These are phyloP conservation scores for Peromyscus aztecus DNA, from an alignment of 2,797 vertebrate genomes.

Conservation along the genomic window DNA sequence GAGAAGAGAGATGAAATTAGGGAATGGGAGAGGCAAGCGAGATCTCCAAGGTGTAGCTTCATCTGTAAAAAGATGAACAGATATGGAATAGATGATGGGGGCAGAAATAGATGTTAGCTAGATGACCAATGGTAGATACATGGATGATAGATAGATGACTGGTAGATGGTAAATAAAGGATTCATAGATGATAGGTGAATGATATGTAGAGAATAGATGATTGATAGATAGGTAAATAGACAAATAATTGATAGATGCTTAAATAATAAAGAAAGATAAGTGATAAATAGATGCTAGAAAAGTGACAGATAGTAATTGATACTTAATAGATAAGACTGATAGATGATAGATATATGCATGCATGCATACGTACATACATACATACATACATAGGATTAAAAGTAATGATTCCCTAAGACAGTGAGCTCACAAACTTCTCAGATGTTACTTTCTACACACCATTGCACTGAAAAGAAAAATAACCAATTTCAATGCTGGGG, in stretches of 20 bases:
- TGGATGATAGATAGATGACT: background rate
- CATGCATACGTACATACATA: background rate
- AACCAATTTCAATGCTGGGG: background rate
- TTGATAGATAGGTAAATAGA: background rate
- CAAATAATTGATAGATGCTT: background rate
- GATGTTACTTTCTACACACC: slow-evolving; percentile 33
- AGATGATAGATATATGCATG: background rate
- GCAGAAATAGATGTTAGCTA: background rate
- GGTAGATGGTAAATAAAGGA: background rate
- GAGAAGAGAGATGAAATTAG: background rate
- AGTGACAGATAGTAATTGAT: background rate
- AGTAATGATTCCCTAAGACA: background rate
- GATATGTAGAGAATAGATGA: background rate
- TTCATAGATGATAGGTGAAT: background rate
- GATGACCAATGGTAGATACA: background rate
- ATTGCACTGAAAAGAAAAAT: slow-evolving; percentile 52
- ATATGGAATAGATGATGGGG: too few species aligned
- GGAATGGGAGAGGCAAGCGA: background rate
- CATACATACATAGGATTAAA: background rate
- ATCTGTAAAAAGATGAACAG: background rate
- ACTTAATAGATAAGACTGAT: background rate
- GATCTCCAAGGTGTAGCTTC: background rate
- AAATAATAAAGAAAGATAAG: background rate
- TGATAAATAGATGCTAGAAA: background rate
- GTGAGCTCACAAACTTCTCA: background rate